Conservation (phyloP, 2,113 vertebrate genomes). For the Lophochroa leadbeateri region DNA sequence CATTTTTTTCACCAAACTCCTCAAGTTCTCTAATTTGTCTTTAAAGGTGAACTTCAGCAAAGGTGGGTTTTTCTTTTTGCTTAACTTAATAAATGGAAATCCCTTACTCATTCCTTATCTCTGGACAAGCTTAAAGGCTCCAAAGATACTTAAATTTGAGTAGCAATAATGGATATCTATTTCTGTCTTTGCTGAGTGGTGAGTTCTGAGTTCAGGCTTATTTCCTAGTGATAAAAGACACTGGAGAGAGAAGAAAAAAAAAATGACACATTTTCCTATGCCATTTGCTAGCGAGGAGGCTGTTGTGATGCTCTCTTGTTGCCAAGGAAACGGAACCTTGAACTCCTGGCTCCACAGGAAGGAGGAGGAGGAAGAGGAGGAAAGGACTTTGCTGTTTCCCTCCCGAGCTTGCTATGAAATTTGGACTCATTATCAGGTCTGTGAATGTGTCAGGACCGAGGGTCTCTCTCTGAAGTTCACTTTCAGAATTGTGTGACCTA, state of each 20-base stretch:
- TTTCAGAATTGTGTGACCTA: background rate
- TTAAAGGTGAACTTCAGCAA: slow-evolving; percentile 64
- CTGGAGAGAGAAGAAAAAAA: background rate
- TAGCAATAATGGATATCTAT: background rate
- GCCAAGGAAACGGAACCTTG: slow-evolving; percentile 42
- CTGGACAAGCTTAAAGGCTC: background rate
- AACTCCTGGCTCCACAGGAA: background rate
- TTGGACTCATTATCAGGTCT: background rate
- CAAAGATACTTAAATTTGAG: slow-evolving; percentile 3
- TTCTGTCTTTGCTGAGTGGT: slow-evolving; percentile 25
- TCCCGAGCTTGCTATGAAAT: background rate
- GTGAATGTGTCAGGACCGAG: background rate
- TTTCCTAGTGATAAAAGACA: background rate
- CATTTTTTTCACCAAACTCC: slow-evolving; percentile 41
- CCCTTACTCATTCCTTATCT: background rate
- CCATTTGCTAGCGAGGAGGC: slow-evolving; percentile 11
- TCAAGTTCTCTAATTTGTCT: slow-evolving; percentile 68
- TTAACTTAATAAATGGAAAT: slow-evolving; percentile 48
- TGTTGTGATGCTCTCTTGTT: slow-evolving; percentile 60
- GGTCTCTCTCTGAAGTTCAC: background rate
- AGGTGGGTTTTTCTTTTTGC: background rate
- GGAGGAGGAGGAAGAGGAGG: slow-evolving; percentile 2
- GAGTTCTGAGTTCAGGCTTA: slow-evolving; percentile 17
- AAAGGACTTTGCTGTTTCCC: background rate
- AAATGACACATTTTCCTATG: background rate